These are phyloP conservation scores for Pseudomyrmex pallidus DNA, from an alignment of 1,140 invertebrate genomes.

Conservation along the genomic window DNA sequence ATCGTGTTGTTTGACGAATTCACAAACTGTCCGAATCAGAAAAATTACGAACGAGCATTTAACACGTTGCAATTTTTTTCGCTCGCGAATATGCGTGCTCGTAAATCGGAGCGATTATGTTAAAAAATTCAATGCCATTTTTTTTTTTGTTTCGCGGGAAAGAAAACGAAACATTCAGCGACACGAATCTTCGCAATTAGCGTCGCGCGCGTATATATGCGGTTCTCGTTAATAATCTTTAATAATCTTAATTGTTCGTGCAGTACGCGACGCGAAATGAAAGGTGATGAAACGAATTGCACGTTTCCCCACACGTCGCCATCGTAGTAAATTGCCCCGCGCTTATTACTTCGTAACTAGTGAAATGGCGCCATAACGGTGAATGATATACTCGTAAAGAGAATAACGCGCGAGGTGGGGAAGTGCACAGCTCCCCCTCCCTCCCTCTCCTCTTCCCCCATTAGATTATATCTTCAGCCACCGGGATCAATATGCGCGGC, in stretches of 20 bases:
- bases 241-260: constrained; percentile 19
- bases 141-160: too few species aligned
- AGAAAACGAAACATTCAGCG: too few species aligned
- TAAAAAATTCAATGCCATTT: neutral
- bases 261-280: neutral
- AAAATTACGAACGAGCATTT: neutral
- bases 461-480: constrained; percentile 52
- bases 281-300: constrained; percentile 34
- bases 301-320: constrained; percentile 37
- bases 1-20: neutral
- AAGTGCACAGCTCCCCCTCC: constrained; percentile 12
- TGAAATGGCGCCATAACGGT: constrained; percentile 44
- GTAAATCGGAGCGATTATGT: too few species aligned
- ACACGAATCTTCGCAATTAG: neutral
- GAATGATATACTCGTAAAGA: constrained; percentile 57
- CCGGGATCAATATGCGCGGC: constrained; percentile 53
- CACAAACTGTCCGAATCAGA: neutral
- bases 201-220: too few species aligned
- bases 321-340: constrained; percentile 46
- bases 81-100: too few species aligned
- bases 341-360: constrained; percentile 57
- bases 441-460: too few species aligned
- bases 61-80: neutral
- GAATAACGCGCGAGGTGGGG: constrained; percentile 42
- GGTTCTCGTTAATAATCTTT: constrained; percentile 15